Percentiles rank a stretch among this genome's conserved stretches.
Evolutionary conservation across 2,888 invertebrate species (phyloP).

Genomic region (Calameuta idolon): DNA sequence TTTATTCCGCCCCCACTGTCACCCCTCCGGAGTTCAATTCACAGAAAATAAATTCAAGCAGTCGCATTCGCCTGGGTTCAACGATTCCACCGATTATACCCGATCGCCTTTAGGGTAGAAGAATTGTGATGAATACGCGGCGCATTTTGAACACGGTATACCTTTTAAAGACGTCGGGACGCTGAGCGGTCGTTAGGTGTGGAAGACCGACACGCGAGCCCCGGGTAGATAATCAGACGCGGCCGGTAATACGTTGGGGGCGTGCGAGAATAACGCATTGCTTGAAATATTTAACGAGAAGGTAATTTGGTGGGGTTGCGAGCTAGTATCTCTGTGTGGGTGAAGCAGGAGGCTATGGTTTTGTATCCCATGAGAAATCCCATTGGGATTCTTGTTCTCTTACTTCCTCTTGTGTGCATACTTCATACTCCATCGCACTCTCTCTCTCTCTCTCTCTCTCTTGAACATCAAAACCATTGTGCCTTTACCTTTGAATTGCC

Average conservation of each 20-base stretch:
- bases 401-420: not conserved
- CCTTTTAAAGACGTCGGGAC: conserved; percentile 39
- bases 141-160: conserved; percentile 39
- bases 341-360: conserved; percentile 4
- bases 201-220: conserved; percentile 31
- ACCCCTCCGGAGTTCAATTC: not conserved
- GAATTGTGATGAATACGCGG: conserved; percentile 51
- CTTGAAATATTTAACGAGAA: conserved; percentile 59
- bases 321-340: conserved; percentile 11
- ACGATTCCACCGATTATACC: conserved; percentile 20
- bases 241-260: conserved; percentile 55
- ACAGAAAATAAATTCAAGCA: conserved; percentile 8
- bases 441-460: not conserved
- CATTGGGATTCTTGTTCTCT: conserved; percentile 11
- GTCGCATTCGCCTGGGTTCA: conserved; percentile 16
- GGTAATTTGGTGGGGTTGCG: conserved; percentile 50
- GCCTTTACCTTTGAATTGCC: not conserved
- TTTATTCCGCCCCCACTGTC: not conserved
- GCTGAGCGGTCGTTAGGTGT: conserved; percentile 46
- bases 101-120: conserved; percentile 35
- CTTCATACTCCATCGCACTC: not conserved
- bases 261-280: conserved; percentile 58
- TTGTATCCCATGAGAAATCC: conserved; percentile 22
- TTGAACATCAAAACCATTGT: not conserved
- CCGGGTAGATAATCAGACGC: conserved; percentile 55